Base-by-base conservation (phyloP, 2,888 invertebrate genomes). In the Dexiosoma caninum region DNA sequence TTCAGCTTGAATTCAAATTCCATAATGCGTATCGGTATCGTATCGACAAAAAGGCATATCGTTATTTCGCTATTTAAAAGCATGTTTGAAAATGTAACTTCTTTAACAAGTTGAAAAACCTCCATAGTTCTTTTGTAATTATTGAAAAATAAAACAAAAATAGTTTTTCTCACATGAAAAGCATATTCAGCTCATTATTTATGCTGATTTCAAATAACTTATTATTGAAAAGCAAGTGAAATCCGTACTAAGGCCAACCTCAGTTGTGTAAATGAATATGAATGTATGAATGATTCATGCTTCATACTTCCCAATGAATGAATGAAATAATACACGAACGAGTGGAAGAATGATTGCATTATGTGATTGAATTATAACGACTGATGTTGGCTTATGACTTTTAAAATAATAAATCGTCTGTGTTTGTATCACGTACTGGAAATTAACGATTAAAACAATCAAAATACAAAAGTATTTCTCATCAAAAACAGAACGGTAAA, bases 331-430 rank as follows among this genome's bases (percentile, higher is more conserved):
- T 59, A 30, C 5, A 32, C 21, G 19, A 51, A 57, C 57, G 37
- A 46, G 27, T 37, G 70, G 35, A 59, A 44, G 12, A 37, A 59
- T 37, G 30, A 49, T 40, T 59, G 62, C 53, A 62, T 53, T 55
- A 55, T 69, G 37, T 80, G 80, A 80, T 80, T 76, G 76, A 80
- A 80, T 76, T 80, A 80, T 80, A 72, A 76, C 60, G 71, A 32
- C 71, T 80, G 75, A 62, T 71, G 76, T 80, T 80, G 76, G 80
- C 80, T 72, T 81, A 76, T 81, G 76, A 62, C 67, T 72, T 62
- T 69, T 35, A 42, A 55, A 72, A 76, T 72, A 81, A 81, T 81
- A 81, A 72, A 81, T 81, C 69, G 46, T 71, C 71, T 81, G 76
- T 81, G 76, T 81, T 76, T 81, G 53, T 27, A 69, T 23, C 80